Evolutionary conservation across 1,140 invertebrate genomes (phyloP), one percentile per base, ranked within the genome.

Genomic region (Brachionus rotundiformis): DNA sequence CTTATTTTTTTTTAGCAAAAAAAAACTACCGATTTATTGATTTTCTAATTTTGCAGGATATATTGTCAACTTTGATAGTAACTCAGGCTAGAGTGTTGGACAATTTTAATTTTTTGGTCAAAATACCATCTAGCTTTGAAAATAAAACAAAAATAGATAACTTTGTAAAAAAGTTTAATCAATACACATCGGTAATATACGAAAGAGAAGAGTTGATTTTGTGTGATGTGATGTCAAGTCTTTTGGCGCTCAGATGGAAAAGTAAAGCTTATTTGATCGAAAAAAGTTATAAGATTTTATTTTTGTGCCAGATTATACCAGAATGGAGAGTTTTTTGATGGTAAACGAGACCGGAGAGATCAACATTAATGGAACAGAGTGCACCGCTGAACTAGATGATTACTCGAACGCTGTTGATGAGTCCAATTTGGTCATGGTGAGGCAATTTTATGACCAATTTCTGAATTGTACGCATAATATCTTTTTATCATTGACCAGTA

Each of bases 241-340:
- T 68, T 68, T n/a, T 68, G 10, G 63, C 63, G 0, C 31, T 68
- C 7, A 33, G 63, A 36, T 68, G 19, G 29, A 68, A 68, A 68
- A 68, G 63, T 68, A 68, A 5, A 10, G 7, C 5, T 36, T 68
- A 36, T 5, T 33, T 68, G 10, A 3, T 59, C 6, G 19, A 54
- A 54, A 54, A 13, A 27, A 5, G 8, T 63, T 63, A 29, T 63
- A 63, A 31, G 29, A 10, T 16, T 63, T 11, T 11, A 7, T 63
- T 25, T 63, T 63, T 63, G n/a, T n/a, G 13, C 7, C 8, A 68
- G 63, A 68, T 36, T 68, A 33, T 23, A 68, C 63, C 8, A 33
- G 63, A 68, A 68, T 68, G 63, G 63, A 68, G 11, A 68, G 63
- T 36, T 68, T 68, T 68, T 68, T 68, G 33, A n/a, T 68, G 31